Conservation (phyloP, 2,797 vertebrate genomes). For the Tarsius wallacei region DNA sequence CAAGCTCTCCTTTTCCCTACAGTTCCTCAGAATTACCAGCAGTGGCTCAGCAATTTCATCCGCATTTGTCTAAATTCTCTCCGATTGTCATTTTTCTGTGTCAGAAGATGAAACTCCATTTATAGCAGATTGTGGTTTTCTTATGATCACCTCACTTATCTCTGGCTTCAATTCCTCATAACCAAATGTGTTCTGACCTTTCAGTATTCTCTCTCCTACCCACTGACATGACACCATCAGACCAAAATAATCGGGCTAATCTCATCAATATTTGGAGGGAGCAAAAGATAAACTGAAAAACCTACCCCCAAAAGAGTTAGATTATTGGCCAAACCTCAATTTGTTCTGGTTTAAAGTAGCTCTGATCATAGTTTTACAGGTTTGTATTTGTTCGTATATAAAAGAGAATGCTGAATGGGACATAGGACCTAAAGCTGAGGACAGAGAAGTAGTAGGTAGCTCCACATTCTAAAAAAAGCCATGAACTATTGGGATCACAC, state of each 20-base stretch:
- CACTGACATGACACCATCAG: background rate
- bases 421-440: constrained; percentile 30
- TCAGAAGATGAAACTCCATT: constrained; percentile 75
- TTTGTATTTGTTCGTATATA: constrained; percentile 67
- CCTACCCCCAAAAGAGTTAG: background rate
- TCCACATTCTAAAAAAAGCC: constrained; percentile 46
- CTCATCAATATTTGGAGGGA: constrained; percentile 8
- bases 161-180: constrained; percentile 70
- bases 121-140: constrained; percentile 60
- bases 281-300: constrained; percentile 68
- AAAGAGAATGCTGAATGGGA: constrained; percentile 10
- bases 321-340: background rate
- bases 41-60: constrained; percentile 65
- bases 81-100: constrained; percentile 74
- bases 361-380: constrained; percentile 62
- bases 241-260: constrained; percentile 47
- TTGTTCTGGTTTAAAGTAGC: constrained; percentile 27
- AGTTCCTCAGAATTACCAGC: constrained; percentile 68
- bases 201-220: constrained; percentile 19
- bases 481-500: background rate
- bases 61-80: constrained; percentile 74
- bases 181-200: constrained; percentile 74
- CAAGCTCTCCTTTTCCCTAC: constrained; percentile 54
- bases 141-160: constrained; percentile 65
- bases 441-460: constrained; percentile 28